Conservation (phyloP, 92 coral and sea anemone species). For the Palythoa grandis region DNA sequence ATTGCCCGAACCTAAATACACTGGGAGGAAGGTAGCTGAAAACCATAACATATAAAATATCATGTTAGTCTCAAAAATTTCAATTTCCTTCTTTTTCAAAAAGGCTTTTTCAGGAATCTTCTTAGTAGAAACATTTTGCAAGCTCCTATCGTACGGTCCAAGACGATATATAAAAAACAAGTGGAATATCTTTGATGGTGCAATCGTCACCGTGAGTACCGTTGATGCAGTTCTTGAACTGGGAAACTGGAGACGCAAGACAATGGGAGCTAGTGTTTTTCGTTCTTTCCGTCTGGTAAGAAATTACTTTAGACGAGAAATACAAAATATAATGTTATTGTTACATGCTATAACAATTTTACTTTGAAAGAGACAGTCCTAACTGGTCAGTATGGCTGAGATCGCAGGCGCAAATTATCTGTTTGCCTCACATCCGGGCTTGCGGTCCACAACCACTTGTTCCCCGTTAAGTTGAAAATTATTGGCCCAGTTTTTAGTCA, state of each 20-base stretch:
- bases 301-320: neutral
- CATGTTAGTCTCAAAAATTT: neutral
- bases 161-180: constrained; percentile 31
- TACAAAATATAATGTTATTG: neutral
- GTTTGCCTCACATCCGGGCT: too few relatives aligned
- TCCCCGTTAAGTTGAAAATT: too few relatives aligned
- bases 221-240: constrained; percentile 51
- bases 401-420: too few relatives aligned
- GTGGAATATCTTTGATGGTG: constrained; percentile 52
- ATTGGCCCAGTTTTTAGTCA: too few relatives aligned
- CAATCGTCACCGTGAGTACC: constrained; percentile 47
- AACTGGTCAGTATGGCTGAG: too few relatives aligned
- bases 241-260: constrained; percentile 41
- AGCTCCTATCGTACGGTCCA: constrained; percentile 50
- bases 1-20: too few relatives aligned
- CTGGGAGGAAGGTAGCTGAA: too few relatives aligned
- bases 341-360: too few relatives aligned
- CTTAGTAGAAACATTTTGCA: constrained; percentile 45
- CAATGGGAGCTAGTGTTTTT: constrained; percentile 48
- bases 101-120: constrained; percentile 57
- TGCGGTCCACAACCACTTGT: too few relatives aligned
- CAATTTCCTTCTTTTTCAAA: neutral
- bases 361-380: too few relatives aligned
- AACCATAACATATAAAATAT: too few relatives aligned
- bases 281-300: constrained; percentile 57